These are phyloP conservation scores for Apogon talboti DNA, from an alignment of 2,797 vertebrate genomes.

Conservation along the genomic window DNA sequence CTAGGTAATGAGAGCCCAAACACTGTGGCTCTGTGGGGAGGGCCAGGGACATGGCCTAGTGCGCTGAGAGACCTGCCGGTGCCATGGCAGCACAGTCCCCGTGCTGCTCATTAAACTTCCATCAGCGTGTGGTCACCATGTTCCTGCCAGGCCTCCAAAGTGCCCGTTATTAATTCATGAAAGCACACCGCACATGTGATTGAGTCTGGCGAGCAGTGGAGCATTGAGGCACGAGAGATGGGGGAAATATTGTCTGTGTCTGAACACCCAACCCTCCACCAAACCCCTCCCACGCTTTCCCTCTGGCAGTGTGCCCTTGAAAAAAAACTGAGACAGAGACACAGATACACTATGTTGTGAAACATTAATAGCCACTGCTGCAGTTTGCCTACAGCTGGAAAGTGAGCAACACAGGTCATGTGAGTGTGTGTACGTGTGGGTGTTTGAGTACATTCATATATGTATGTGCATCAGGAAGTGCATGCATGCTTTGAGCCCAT, in stretches of 20 bases:
- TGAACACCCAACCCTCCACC: conserved; percentile 72
- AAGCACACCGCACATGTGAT: conserved; percentile 89
- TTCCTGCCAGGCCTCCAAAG: conserved; percentile 88
- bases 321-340: conserved; percentile 57
- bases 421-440: conserved; percentile 26
- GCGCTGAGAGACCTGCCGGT: conserved; percentile 70
- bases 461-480: conserved; percentile 45
- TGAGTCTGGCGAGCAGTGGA: conserved; percentile 89
- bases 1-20: conserved; percentile 84
- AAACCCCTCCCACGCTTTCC: conserved; percentile 67
- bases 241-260: conserved; percentile 78
- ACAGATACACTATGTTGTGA: conserved; percentile 84
- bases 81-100: conserved; percentile 79
- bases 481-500: conserved; percentile 59
- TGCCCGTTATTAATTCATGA: conserved; percentile 96
- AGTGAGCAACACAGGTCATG: conserved; percentile 69
- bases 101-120: conserved; percentile 92
- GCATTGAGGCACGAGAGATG: conserved; percentile 83
- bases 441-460: conserved; percentile 33
- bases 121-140: conserved; percentile 88
- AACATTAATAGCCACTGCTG: conserved; percentile 90
- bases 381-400: conserved; percentile 80
- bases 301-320: conserved; percentile 75
- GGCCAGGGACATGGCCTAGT: conserved; percentile 73
- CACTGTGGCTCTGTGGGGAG: conserved; percentile 77